Base-by-base conservation (phyloP, 2,113 vertebrate species). In the Tenebrosternarchus preto region DNA sequence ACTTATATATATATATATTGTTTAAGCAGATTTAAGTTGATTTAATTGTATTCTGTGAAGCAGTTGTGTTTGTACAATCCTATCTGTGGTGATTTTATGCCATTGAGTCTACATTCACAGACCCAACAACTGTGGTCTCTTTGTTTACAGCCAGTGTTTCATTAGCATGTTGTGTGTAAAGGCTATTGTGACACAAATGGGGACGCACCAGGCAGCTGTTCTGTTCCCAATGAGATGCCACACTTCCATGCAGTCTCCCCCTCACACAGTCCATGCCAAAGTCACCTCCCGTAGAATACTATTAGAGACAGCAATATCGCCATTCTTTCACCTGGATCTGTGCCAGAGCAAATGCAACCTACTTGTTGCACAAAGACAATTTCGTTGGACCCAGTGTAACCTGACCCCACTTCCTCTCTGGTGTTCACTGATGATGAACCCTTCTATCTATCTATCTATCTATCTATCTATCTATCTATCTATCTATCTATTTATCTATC, bases 121-220 rank as follows among this genome's bases (percentile, higher is more conserved):
- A 56, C 70, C 39, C 76, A 83, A 73, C 72, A 66, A 73, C 83
- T 77, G 31, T 69, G 56, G 75, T 22, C 60, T 84, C 86, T 87
- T 87, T 87, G 85, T 87, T 86, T 87, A 85, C 76, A 74, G 83
- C 59, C 83, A 68, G 77, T 76, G 73, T 87, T 82, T 87, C 80
- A 85, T 86, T 87, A 84, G 82, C 87, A 86, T 87, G 83, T 86
- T 87, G 78, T 83, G 77, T 84, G 83, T 86, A 78, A 79, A 83
- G 83, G 57, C 80, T 70, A 84, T 87, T 88, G 82, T 87, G 76
- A 39, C 76, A 72, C 80, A 81, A 80, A 87, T 82, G 74, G 73
- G 69, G 83, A 79, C 29, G 60, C 69, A 84, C 81, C 75, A 68
- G 78, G 83, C 85, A 86, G 86, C 78, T 87, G 87, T 83, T 85